Conservation (phyloP, 2,113 vertebrate species). For the Podarcis muralis region DNA sequence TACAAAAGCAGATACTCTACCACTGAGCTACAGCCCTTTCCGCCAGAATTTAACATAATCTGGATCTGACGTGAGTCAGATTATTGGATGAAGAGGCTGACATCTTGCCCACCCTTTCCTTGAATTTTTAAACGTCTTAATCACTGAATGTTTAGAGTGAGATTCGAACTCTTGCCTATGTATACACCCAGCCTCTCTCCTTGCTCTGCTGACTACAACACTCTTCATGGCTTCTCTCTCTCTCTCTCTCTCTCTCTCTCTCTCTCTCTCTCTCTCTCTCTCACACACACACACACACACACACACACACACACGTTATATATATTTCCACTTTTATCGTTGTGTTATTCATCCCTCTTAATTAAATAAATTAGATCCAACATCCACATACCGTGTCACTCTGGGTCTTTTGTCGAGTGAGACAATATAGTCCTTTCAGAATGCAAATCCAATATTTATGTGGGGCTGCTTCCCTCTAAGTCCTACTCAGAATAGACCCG, state of each 20-base stretch:
- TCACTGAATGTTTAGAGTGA: background rate
- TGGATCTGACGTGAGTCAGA: background rate
- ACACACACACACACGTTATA: background rate
- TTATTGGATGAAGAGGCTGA: no score
- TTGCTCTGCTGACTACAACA: slow-evolving; percentile 56
- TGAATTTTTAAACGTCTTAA: background rate
- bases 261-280: no score
- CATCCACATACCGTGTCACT: background rate
- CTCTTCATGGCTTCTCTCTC: slow-evolving; percentile 71
- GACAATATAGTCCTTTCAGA: background rate
- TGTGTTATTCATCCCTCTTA: background rate
- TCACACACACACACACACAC: background rate
- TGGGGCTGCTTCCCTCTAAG: no score
- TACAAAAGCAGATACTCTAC: no score
- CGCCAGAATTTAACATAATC: fast-evolving
- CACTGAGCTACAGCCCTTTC: no score
- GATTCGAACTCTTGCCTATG: background rate
- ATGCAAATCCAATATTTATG: background rate
- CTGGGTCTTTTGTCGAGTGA: no score
- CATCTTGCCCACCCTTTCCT: no score
- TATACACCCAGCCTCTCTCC: slow-evolving; percentile 41
- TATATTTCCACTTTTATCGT: slow-evolving; percentile 50
- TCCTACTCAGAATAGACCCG: no score
- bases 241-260: no score
- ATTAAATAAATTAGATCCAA: slow-evolving; percentile 76